Percentiles rank a stretch among this genome's conserved stretches.
Evolutionary conservation across 2,888 invertebrate species (phyloP).

Genomic region (Tillus elongatus): DNA sequence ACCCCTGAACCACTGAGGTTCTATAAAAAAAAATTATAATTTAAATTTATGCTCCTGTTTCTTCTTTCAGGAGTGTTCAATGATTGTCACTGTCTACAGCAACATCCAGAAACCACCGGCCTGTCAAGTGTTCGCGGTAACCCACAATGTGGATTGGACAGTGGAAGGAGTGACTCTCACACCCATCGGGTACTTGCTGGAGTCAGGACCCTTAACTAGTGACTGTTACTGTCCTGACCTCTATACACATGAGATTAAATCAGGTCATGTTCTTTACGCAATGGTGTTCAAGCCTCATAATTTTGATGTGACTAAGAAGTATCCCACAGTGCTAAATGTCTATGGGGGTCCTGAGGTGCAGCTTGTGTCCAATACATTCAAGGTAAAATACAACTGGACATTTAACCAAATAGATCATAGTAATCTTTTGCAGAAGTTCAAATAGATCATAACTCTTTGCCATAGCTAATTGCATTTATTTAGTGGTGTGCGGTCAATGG

Average conservation of each 20-base stretch:
- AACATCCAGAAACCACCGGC: constrained; percentile 73
- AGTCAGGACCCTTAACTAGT: constrained; percentile 46
- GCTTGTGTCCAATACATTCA: constrained; percentile 90
- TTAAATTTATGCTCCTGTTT: constrained; percentile 10
- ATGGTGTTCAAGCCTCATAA: constrained; percentile 84
- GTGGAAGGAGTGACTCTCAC: constrained; percentile 59
- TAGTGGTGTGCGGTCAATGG: no score
- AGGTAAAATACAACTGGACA: constrained; percentile 54
- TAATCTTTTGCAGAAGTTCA: no score
- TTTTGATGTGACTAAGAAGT: constrained; percentile 55
- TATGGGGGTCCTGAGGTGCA: constrained; percentile 99
- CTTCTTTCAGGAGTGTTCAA: constrained; percentile 57
- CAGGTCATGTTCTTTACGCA: constrained; percentile 68
- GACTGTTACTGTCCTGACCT: constrained; percentile 62
- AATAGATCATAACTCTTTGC: no score
- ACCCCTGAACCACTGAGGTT: no score
- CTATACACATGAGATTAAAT: constrained; percentile 58
- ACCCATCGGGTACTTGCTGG: constrained; percentile 62
- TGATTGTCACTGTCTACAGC: constrained; percentile 75
- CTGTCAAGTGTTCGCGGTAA: constrained; percentile 65
- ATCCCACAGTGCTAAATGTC: constrained; percentile 92
- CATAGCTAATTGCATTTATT: no score
- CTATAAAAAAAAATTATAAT: constrained; percentile 5
- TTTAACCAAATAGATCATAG: no score
- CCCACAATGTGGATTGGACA: constrained; percentile 57